These are phyloP conservation scores for Melanaphis sacchari DNA, from an alignment of 1,140 invertebrate genomes.

Conservation along the genomic window DNA sequence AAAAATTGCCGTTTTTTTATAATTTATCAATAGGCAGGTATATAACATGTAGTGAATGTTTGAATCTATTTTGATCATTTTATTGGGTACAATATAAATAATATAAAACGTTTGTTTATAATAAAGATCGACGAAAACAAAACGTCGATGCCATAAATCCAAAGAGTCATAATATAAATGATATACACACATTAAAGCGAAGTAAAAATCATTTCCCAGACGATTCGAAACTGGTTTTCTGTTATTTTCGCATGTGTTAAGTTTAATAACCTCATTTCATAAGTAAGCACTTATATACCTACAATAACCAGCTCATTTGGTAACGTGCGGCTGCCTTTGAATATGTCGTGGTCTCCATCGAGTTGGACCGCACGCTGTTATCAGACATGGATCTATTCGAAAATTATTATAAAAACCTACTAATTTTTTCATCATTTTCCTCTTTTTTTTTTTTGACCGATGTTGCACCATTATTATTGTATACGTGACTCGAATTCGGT, in stretches of 20 bases:
- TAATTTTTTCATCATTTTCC: constrained; percentile 16
- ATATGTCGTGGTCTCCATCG: not conserved
- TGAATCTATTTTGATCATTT: not conserved
- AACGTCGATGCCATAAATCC: not conserved
- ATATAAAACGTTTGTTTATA: not conserved
- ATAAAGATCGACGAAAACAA: constrained; percentile 5
- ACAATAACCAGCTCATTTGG: constrained; percentile 11
- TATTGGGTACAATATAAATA: not conserved
- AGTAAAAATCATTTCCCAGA: constrained; percentile 21
- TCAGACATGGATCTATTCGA: not conserved
- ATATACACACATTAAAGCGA: not conserved
- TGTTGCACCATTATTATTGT: constrained; percentile 6
- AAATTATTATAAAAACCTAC: constrained; percentile 26
- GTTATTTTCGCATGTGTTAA: constrained; percentile 51
- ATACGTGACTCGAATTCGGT: constrained; percentile 11
- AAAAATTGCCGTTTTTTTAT: not conserved
- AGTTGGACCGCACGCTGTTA: constrained; percentile 34
- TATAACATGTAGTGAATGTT: not conserved
- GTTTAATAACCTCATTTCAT: constrained; percentile 50
- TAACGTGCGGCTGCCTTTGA: constrained; percentile 30
- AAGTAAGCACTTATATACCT: not conserved
- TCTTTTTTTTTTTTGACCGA: not conserved
- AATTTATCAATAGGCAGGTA: not conserved
- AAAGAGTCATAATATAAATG: not conserved
- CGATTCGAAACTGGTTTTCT: constrained; percentile 32